phyloP scores from a whole-genome alignment of 2,888 invertebrate species.

The Macrosoma leucophasiata region DNA sequence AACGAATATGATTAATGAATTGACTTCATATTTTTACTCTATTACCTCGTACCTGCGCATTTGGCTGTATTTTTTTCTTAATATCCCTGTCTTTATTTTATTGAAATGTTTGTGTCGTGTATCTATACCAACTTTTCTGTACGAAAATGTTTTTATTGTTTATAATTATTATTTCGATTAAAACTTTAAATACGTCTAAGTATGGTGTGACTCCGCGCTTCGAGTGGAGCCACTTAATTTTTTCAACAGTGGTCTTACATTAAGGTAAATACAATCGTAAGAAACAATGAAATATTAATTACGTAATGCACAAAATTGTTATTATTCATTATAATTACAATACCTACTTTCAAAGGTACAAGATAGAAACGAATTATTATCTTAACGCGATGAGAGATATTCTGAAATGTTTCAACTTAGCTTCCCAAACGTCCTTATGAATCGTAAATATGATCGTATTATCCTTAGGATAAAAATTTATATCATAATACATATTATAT shows the following conservation, averaged over 20 bases:
- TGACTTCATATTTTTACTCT: conserved; percentile 72
- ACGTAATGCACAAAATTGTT: conserved; percentile 74
- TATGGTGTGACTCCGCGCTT: conserved; percentile 61
- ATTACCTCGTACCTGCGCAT: conserved; percentile 72
- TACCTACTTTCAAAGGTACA: conserved; percentile 73
- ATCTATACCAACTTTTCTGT: conserved; percentile 46
- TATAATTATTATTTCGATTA: conserved; percentile 59
- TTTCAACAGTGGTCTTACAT: conserved; percentile 70
- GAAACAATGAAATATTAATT: conserved; percentile 74
- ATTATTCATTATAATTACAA: conserved; percentile 73
- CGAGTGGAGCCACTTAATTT: conserved; percentile 53
- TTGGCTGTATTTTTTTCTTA: conserved; percentile 64
- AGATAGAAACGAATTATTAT: conserved; percentile 72
- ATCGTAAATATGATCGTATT: conserved; percentile 68
- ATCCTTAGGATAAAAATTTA: conserved; percentile 75
- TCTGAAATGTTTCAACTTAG: conserved; percentile 68
- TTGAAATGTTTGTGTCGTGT: conserved; percentile 64
- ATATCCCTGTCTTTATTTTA: conserved; percentile 71
- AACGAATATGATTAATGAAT: conserved; percentile 74
- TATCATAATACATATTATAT: conserved; percentile 72
- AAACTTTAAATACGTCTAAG: conserved; percentile 69
- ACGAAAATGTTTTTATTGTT: conserved; percentile 50
- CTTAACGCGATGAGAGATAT: conserved; percentile 74
- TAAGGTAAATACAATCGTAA: conserved; percentile 73
- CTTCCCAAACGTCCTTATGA: conserved; percentile 66